Conservation (phyloP, 1,140 invertebrate genomes). For the Nomia melanderi region DNA sequence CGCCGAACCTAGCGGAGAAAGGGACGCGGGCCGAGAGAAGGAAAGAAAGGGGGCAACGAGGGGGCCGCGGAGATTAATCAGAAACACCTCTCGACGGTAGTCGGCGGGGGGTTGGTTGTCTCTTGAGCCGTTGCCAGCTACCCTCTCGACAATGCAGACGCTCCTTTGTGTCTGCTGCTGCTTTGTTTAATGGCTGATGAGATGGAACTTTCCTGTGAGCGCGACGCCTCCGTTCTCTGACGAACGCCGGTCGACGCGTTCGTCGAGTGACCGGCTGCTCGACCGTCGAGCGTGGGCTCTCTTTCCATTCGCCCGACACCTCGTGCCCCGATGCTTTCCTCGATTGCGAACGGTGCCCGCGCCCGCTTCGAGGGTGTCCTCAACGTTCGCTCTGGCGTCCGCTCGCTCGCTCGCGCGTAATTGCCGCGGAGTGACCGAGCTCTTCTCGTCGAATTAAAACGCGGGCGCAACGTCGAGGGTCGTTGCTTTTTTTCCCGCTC, state of each 20-base stretch:
- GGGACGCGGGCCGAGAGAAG: constrained; percentile 26
- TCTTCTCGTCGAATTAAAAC: background rate
- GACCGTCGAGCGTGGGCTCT: background rate
- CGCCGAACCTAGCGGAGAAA: constrained; percentile 8
- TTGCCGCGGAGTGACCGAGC: too few relatives aligned
- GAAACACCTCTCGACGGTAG: constrained; percentile 66
- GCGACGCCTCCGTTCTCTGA: constrained; percentile 42
- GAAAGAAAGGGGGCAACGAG: constrained; percentile 16
- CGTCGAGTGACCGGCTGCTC: constrained; percentile 35
- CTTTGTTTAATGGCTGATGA: constrained; percentile 79
- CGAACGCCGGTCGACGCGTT: constrained; percentile 25
- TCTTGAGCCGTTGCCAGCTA: constrained; percentile 58
- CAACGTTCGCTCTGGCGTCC: too few relatives aligned
- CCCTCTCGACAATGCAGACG: constrained; percentile 65
- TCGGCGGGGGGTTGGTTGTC: constrained; percentile 37
- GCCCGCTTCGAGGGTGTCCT: too few relatives aligned
- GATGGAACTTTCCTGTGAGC: constrained; percentile 70
- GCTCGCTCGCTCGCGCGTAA: too few relatives aligned
- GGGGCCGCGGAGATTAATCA: constrained; percentile 71
- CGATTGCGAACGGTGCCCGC: too few relatives aligned
- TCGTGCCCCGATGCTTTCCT: too few relatives aligned
- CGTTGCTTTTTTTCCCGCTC: background rate
- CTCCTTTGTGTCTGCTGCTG: constrained; percentile 69
- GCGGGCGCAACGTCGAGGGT: constrained; percentile 3
- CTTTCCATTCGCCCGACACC: background rate